A percentile compares a stretch with the other conserved stretches of the same genome.
Conservation (phyloP, 2,797 vertebrate genomes). For the Sebastes aleutianus region DNA sequence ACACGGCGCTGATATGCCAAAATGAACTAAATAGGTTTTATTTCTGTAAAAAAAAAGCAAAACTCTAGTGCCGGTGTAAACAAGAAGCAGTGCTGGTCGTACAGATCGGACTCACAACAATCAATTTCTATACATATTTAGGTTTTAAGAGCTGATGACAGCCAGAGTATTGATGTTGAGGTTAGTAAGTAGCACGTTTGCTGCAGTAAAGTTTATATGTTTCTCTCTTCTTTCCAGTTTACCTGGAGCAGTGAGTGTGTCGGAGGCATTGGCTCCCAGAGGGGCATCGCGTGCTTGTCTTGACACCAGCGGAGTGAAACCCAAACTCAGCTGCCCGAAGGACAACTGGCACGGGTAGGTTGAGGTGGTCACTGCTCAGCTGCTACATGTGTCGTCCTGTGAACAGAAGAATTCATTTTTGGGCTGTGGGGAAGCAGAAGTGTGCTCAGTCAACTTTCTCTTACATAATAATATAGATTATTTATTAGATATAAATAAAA, state of each 20-base stretch:
- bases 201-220: background rate
- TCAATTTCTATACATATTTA: background rate
- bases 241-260: slow-evolving; percentile 76
- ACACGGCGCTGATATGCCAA: too few relatives aligned
- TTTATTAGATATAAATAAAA: too few relatives aligned
- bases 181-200: background rate
- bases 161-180: background rate
- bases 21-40: too few relatives aligned
- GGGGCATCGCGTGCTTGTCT: slow-evolving; percentile 68
- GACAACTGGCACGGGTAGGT: slow-evolving; percentile 94
- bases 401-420: background rate
- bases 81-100: too few relatives aligned
- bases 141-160: background rate
- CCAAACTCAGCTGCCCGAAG: slow-evolving; percentile 86
- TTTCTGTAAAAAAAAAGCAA: too few relatives aligned
- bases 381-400: background rate
- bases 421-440: background rate
- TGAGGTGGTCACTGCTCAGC: background rate
- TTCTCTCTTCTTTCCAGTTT: slow-evolving; percentile 71
- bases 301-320: slow-evolving; percentile 83
- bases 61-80: too few relatives aligned
- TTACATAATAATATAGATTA: too few relatives aligned
- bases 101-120: background rate
- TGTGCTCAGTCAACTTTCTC: background rate
- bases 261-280: slow-evolving; percentile 73